Evolutionary conservation across 2,113 vertebrate genomes (phyloP).

Genomic region (Istiophorus platypterus): DNA sequence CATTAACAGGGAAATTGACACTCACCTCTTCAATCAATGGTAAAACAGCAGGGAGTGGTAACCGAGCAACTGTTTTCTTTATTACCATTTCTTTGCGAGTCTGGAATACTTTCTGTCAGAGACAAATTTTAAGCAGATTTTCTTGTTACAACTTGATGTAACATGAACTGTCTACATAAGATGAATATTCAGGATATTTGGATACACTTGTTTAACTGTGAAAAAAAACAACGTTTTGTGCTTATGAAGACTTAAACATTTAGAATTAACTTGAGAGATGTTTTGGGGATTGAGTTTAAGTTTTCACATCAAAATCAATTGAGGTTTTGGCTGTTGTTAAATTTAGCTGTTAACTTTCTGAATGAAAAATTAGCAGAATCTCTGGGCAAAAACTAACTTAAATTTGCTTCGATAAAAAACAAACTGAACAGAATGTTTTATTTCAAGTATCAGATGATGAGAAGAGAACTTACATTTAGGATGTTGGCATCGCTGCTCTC

Average conservation of each 20-base stretch:
- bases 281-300: background rate
- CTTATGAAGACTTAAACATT: background rate
- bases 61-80: constrained; percentile 93
- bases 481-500: constrained; percentile 93
- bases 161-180: too few species aligned
- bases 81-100: constrained; percentile 90
- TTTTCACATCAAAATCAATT: background rate
- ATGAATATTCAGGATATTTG: background rate
- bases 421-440: background rate
- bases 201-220: background rate
- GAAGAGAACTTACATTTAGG: constrained; percentile 90
- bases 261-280: background rate
- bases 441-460: background rate
- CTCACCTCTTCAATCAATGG: constrained; percentile 94
- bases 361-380: background rate
- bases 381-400: background rate
- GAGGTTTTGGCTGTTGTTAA: background rate
- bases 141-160: too few species aligned
- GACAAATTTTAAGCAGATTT: background rate
- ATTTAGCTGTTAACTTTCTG: background rate
- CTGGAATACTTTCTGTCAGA: constrained; percentile 93
- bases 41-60: constrained; percentile 92
- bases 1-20: background rate
- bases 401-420: background rate
- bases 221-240: background rate